Conservation (phyloP, 1,140 invertebrate species). For the Drusus annulatus region DNA sequence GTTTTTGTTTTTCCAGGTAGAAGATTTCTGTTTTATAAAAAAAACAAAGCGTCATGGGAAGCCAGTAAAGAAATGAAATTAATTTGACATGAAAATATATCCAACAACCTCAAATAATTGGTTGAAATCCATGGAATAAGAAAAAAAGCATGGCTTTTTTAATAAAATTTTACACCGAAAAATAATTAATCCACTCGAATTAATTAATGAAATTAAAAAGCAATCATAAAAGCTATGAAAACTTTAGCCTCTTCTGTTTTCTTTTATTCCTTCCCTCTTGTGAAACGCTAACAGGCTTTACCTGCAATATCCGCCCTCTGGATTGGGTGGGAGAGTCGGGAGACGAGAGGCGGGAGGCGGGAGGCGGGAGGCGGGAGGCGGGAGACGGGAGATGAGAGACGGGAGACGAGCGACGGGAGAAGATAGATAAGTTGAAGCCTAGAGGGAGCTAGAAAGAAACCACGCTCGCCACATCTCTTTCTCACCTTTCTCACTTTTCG, state of each 20-base stretch:
- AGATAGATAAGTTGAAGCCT: background rate
- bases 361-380: too few relatives aligned
- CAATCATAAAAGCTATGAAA: slow-evolving; percentile 44
- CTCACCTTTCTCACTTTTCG: slow-evolving; percentile 21
- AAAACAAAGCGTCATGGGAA: too few relatives aligned
- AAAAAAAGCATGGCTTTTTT: slow-evolving; percentile 13
- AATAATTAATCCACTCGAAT: slow-evolving; percentile 37
- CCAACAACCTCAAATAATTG: background rate
- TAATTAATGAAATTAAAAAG: slow-evolving; percentile 46
- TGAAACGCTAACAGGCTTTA: slow-evolving; percentile 38
- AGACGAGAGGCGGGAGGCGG: background rate
- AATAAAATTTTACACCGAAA: slow-evolving; percentile 12
- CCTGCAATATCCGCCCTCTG: slow-evolving; percentile 39
- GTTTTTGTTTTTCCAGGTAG: too few relatives aligned
- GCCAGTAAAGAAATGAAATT: too few relatives aligned
- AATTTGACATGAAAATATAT: too few relatives aligned
- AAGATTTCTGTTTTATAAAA: too few relatives aligned
- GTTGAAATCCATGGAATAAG: slow-evolving; percentile 8
- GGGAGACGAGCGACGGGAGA: background rate
- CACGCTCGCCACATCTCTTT: slow-evolving; percentile 6
- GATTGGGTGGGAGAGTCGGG: background rate
- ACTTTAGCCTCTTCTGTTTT: slow-evolving; percentile 41
- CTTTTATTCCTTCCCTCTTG: slow-evolving; percentile 45
- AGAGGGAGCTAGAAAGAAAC: background rate
- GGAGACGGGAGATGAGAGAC: background rate